phyloP scores from a whole-genome alignment of 2,797 vertebrate species.

The Sarcophilus harrisii region DNA sequence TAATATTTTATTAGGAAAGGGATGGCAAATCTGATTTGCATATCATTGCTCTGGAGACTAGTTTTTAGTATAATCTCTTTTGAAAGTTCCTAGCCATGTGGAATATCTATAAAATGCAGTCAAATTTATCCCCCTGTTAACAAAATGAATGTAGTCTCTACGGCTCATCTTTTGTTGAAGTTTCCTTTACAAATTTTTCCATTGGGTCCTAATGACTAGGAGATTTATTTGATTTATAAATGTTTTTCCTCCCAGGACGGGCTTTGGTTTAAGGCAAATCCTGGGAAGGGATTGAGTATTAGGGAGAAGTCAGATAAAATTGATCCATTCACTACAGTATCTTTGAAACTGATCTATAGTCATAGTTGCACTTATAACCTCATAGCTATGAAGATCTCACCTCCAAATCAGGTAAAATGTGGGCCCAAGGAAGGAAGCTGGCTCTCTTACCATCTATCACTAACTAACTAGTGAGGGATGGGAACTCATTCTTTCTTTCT shows the following conservation, averaged over 20 bases:
- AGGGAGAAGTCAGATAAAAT: not conserved
- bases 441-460: not conserved
- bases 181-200: not conserved
- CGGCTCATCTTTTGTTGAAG: not conserved
- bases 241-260: not conserved
- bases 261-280: not conserved
- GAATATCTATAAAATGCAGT: slow-evolving; percentile 5
- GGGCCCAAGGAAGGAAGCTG: not conserved
- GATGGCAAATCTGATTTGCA: not conserved
- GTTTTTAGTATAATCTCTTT: slow-evolving; percentile 41
- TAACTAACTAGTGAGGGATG: not conserved
- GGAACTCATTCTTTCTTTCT: not conserved
- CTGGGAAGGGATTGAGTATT: not conserved
- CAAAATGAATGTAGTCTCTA: not conserved
- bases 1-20: slow-evolving; percentile 48
- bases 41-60: not conserved
- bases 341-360: not conserved
- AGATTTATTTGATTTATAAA: not conserved
- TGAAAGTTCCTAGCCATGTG: slow-evolving; percentile 5
- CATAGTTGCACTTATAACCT: not conserved
- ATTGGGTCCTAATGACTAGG: not conserved
- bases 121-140: slow-evolving; percentile 9
- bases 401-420: not conserved
- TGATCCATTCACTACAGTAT: not conserved
- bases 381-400: not conserved